phyloP scores from a whole-genome alignment of 2,797 vertebrate genomes.

The Periophthalmus magnuspinnatus region DNA sequence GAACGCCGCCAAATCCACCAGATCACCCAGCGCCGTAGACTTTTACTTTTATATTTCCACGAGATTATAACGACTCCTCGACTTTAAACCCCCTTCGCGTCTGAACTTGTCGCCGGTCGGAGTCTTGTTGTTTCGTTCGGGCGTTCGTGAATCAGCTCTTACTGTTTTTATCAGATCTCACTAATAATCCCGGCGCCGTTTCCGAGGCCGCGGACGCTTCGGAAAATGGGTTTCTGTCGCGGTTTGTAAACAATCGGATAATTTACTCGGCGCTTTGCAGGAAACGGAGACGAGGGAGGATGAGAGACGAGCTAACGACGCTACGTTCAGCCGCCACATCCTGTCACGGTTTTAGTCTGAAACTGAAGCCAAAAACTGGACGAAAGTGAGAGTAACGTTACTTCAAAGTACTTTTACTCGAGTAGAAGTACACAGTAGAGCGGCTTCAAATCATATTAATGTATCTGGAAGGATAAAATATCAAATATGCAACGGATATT shows the following conservation, averaged over 20 bases:
- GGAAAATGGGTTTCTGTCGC: slow-evolving; percentile 46
- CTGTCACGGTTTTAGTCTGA: slow-evolving; percentile 37
- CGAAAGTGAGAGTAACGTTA: too few species aligned
- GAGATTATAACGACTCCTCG: slow-evolving; percentile 53
- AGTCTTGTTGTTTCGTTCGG: slow-evolving; percentile 42
- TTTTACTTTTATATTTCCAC: slow-evolving; percentile 12
- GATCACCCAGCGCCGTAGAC: slow-evolving; percentile 51
- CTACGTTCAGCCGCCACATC: slow-evolving; percentile 32
- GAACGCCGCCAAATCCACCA: slow-evolving; percentile 43
- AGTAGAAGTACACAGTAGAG: too few species aligned
- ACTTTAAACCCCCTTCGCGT: slow-evolving; percentile 40
- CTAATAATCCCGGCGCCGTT: slow-evolving; percentile 34
- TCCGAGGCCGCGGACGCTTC: slow-evolving; percentile 25
- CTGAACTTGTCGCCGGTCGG: slow-evolving; percentile 22
- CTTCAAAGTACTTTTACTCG: too few species aligned
- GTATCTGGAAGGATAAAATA: too few species aligned
- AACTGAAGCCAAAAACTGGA: too few species aligned
- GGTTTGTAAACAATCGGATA: slow-evolving; percentile 55
- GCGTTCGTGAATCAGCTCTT: slow-evolving; percentile 49
- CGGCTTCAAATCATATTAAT: too few species aligned
- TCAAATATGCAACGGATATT: too few species aligned
- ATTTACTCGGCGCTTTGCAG: slow-evolving; percentile 33
- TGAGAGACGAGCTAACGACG: slow-evolving; percentile 15
- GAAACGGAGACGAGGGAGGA: neutral
- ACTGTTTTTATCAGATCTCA: slow-evolving; percentile 45